Evolutionary conservation across 2,797 vertebrate species (phyloP), one percentile per base, ranked within the genome.

Genomic region (Vespertilio murinus): DNA sequence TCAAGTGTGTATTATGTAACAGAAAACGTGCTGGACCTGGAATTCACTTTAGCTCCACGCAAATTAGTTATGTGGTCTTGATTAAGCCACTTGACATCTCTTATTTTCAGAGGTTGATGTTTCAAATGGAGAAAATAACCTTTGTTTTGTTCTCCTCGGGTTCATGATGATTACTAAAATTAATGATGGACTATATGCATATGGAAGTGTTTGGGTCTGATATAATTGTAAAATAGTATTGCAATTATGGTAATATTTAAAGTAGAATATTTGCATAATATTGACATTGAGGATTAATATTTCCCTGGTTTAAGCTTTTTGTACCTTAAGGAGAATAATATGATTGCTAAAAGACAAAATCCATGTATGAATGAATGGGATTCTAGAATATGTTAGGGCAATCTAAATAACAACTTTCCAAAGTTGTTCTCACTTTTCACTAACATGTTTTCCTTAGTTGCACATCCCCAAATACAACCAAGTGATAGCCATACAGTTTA

Each of bases 111-210:
- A 88, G 74, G 45, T 74, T 90, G 54, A n/a, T 83, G 52, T 93
- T 90, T 91, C 40, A 84, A 84, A 81, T 40, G 12, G 47, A 30
- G 69, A 90, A 49, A 93, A 90, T 78, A 82, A 45, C 88, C 42
- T 94, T 89, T 74, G n/a, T 79, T 95, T 28, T 74, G 10, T n/a
- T 85, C 1, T 79, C 5, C 40, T 85, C 42, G 93, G 81, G 17
- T 88, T 91, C 30, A 85, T 85, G 61, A 88, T 77, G 18, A 84
- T 64, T 93, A 74, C 73, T 88, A 89, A 94, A 88, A 89, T 93
- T 28, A 92, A 80, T 6, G 86, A 56, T 65, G 8, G 71, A 18
- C 23, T 56, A 3, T 74, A 81, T 74, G 20, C 20, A 61, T 81
- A 67, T 45, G 8, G 77, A 75, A 22, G 45, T 79, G 12, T 18